Base-by-base conservation (phyloP, 2,888 invertebrate species). In the Drosophila phalerata region DNA sequence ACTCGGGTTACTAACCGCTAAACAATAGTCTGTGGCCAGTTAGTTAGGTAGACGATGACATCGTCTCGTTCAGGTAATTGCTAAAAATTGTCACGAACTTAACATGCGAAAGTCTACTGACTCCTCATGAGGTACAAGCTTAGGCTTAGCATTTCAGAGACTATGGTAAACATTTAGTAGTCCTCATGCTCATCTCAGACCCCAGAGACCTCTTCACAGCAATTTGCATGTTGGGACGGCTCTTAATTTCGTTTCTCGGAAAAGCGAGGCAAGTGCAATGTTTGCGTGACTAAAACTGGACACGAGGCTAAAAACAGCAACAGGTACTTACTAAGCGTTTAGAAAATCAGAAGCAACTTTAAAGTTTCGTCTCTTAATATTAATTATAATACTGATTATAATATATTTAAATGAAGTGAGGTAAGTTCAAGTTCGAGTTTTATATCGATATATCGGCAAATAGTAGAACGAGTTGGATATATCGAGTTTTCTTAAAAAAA, bases 1-100 rank as follows among this genome's bases (percentile, higher is more conserved):
- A 52, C 37, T 48, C 42, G n/a, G 84, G 84, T 87, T 71, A 82
- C 43, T 85, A 87, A 87, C 84, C 85, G 78, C 62, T 65, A 4
- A 74, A 85, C 84, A 85, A 87, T 84, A 73, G 75, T 69, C 77
- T 68, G 68, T 40, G 40, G 47, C 19, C 40, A 19, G 61, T 25
- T 40, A 22, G 72, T 62, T 38, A 22, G 55, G 25, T 43, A 51
- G 56, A 34, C 61, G 69, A 45, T 73, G 81, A 57, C 67, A 69
- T 42, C 70, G 52, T 38, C 61, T 67, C 61, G 69, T 65, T 72
- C 67, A 55, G 72, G 84, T 79, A 88, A 86, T 85, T 85, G 86
- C 65, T 70, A 47, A 86, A 88, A 85, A 81, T 73, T 87, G 86
- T 88, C 86, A 86, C 86, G 89, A 86, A 85, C 73, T 75, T 68